Conservation (phyloP, 2,113 vertebrate genomes). For the Barbus barbus region DNA sequence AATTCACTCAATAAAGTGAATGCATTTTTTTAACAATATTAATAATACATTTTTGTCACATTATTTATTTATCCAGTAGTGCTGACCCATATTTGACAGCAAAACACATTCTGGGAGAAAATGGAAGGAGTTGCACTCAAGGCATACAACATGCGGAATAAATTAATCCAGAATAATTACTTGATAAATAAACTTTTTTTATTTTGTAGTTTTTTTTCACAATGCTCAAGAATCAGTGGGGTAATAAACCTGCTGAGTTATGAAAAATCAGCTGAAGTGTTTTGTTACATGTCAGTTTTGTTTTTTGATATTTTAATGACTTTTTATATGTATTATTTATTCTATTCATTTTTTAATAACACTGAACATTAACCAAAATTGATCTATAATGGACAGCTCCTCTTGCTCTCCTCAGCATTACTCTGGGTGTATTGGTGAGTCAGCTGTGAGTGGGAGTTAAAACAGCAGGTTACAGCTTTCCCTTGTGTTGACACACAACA, state of each 20-base stretch:
- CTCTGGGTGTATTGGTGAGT: not conserved
- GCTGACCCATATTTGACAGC: not conserved
- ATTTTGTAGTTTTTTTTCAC: too few species aligned
- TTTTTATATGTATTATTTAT: not conserved
- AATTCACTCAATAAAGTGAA: not conserved
- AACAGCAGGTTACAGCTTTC: slow-evolving; percentile 23
- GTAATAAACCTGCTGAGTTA: not conserved
- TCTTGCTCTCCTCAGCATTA: slow-evolving; percentile 15
- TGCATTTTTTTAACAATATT: not conserved
- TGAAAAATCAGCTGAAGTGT: not conserved
- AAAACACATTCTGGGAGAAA: not conserved
- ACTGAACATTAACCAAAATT: not conserved
- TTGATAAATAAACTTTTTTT: not conserved
- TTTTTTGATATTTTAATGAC: not conserved
- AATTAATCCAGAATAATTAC: not conserved
- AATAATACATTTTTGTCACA: not conserved
- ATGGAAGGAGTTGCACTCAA: not conserved
- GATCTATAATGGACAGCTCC: not conserved
- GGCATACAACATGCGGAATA: not conserved
- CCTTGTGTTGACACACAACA: slow-evolving; percentile 29
- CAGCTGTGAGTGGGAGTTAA: slow-evolving; percentile 3
- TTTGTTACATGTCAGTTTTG: not conserved
- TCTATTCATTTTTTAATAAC: not conserved
- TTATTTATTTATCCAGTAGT: not conserved
- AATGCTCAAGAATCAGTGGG: not conserved